Conservation (phyloP, 2,113 vertebrate genomes). For the Galbula dea region DNA sequence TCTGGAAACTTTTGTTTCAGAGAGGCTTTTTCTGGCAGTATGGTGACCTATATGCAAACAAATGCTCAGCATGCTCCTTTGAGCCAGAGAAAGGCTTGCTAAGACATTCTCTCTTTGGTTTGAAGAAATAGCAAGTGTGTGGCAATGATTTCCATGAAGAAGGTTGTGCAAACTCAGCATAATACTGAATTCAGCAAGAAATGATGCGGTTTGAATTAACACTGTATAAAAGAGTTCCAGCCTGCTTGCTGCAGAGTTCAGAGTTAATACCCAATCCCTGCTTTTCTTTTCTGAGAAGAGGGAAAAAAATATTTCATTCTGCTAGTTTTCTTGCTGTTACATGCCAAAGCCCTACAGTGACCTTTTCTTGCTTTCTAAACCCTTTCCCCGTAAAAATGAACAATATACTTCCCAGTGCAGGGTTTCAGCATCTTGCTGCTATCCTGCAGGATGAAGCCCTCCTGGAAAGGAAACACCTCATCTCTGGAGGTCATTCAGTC, state of each 20-base stretch:
- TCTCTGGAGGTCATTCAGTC: background rate
- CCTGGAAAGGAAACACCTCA: background rate
- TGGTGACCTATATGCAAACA: conserved; percentile 63
- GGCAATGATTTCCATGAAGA: conserved; percentile 77
- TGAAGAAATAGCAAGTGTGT: conserved; percentile 74
- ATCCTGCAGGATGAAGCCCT: conserved; percentile 7
- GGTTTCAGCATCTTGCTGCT: background rate
- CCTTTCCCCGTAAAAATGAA: background rate
- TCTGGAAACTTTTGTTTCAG: conserved; percentile 72
- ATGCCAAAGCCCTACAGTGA: background rate
- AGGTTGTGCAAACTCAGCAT: conserved; percentile 60
- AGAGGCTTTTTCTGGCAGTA: conserved; percentile 61
- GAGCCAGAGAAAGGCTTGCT: conserved; percentile 71
- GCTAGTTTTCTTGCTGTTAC: background rate
- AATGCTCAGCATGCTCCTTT: conserved; percentile 69
- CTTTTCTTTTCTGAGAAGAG: background rate
- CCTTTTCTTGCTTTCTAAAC: background rate
- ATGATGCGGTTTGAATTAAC: conserved; percentile 33
- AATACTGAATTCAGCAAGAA: conserved; percentile 74
- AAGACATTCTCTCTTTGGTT: conserved; percentile 71
- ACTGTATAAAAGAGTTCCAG: conserved; percentile 23
- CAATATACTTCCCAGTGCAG: background rate
- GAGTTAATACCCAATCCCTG: background rate
- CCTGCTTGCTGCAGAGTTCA: conserved; percentile 2
- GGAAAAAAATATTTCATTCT: background rate